Percentiles rank a stretch among this genome's conserved stretches.
phyloP scores from a whole-genome alignment of 2,797 vertebrate genomes.

The Acipenser ruthenus region DNA sequence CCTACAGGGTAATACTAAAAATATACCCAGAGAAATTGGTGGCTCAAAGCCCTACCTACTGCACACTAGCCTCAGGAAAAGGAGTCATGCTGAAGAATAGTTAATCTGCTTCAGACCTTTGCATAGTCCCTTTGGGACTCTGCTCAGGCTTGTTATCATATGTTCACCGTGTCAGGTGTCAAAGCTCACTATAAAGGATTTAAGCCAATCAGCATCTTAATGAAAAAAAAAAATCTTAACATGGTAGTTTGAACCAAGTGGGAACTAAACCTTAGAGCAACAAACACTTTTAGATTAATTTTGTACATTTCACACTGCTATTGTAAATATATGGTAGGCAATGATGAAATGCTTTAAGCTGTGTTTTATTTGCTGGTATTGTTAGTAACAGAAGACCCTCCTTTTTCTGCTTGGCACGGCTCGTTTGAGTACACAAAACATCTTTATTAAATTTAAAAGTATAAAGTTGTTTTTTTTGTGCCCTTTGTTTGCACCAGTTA shows the following conservation, averaged over 20 bases:
- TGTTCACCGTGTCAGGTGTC: conserved; percentile 43
- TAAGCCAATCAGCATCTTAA: conserved; percentile 34
- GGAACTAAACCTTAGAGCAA: conserved; percentile 18
- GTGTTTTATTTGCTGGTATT: conserved; percentile 28
- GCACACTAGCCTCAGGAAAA: conserved; percentile 16
- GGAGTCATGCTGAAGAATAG: conserved; percentile 27
- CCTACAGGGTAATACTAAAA: conserved; percentile 4
- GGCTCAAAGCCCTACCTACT: conserved; percentile 12
- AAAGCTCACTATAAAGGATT: conserved; percentile 38
- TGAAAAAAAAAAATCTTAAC: conserved; percentile 24
- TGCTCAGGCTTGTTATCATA: conserved; percentile 35
- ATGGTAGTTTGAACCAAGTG: conserved; percentile 18
- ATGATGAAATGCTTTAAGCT: conserved; percentile 30
- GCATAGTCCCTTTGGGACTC: conserved; percentile 38
- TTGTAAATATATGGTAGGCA: conserved; percentile 20
- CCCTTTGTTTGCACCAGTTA: neutral
- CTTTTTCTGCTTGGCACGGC: conserved; percentile 23
- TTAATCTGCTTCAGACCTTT: conserved; percentile 42
- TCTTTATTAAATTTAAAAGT: conserved; percentile 15
- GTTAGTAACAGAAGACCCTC: conserved; percentile 25
- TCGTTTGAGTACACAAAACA: conserved; percentile 35
- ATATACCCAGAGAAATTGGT: neutral
- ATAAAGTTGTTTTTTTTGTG: neutral
- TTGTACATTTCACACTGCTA: conserved; percentile 4
- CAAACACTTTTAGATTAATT: conserved; percentile 20